phyloP scores from a whole-genome alignment of 2,888 invertebrate species.

The Cataglyphis altisquamis region DNA sequence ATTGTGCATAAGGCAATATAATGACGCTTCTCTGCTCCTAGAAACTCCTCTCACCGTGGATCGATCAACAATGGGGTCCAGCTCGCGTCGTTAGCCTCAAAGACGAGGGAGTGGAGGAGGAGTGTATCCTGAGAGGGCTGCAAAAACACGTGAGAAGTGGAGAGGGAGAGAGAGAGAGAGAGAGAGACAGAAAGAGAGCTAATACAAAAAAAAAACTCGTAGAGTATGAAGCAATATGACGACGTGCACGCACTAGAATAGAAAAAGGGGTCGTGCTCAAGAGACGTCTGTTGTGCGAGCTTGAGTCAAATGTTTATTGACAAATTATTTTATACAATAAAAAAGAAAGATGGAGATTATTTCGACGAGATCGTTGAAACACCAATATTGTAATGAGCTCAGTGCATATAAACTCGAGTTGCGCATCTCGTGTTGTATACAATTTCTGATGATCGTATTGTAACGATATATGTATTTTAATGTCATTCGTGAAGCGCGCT shows the following conservation, averaged over 20 bases:
- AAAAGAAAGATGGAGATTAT: constrained; percentile 49
- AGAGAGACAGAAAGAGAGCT: background rate
- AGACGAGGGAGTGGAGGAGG: constrained; percentile 1
- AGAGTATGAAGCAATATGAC: constrained; percentile 25
- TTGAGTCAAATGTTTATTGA: constrained; percentile 66
- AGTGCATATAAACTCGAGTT: background rate
- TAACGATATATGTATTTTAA: too few species aligned
- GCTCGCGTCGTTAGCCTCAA: constrained; percentile 40
- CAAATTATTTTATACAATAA: constrained; percentile 63
- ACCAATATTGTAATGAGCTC: background rate
- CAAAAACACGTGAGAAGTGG: background rate
- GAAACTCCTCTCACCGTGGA: constrained; percentile 68
- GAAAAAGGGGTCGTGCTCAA: constrained; percentile 65
- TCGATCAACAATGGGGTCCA: constrained; percentile 75
- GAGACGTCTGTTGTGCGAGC: constrained; percentile 62
- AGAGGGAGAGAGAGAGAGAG: background rate
- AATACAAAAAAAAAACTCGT: constrained; percentile 55
- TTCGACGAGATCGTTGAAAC: constrained; percentile 29
- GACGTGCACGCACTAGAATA: constrained; percentile 58
- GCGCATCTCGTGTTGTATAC: background rate
- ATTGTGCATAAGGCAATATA: constrained; percentile 37
- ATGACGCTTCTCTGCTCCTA: constrained; percentile 51
- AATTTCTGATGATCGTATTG: background rate
- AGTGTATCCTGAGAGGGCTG: constrained; percentile 44
- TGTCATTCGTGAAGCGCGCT: background rate